Base-by-base conservation (phyloP, 2,888 invertebrate genomes). In the Sinohyriopsis cumingii region DNA sequence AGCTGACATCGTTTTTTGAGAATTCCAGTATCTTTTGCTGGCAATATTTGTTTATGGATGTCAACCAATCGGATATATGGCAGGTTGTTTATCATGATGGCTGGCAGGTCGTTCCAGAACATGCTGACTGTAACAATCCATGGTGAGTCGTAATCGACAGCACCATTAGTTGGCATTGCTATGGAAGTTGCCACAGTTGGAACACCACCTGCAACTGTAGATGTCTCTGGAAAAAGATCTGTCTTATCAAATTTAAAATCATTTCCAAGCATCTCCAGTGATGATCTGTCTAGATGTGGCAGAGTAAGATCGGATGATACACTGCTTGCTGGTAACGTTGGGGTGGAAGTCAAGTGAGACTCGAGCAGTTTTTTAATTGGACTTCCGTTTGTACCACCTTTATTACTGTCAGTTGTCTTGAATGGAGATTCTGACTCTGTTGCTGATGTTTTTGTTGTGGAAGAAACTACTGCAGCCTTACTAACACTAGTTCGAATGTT, bases 21-120 rank as follows among this genome's bases (percentile, higher is more conserved):
- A 65, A 90, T 87, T 33, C 89, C 90, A 4, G 90, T 90, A 73
- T 89, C 89, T 77, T 90, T 90, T 45, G 89, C 89, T 33, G 90
- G 90, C 68, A 90, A 76, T 59, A 89, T 88, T 78, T 90, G 90
- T 75, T 88, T 88, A 77, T 89, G 89, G 68, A 90, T 89, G 72
- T 90, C 90, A 5, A 90, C 89, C 65, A 90, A 77, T 24, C 90
- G 78, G 5, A 90, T 86, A 79, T 80, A 88, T 24, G 89, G 86
- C 68, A 83, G 75, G 55, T 85, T 87, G 61, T 85, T 83, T 57
- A 89, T 84, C 82, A 88, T 82, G 28, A 89, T 85, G 7, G 89
- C 90, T 6, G 90, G 90, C 33, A 90, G 78, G 71, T 89, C 89
- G 77, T 90, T 90, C 87, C 88, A 89, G 79, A 84, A 89, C 85